Conservation (phyloP, 92 coral and sea anemone genomes). For the Micromussa lordhowensis region DNA sequence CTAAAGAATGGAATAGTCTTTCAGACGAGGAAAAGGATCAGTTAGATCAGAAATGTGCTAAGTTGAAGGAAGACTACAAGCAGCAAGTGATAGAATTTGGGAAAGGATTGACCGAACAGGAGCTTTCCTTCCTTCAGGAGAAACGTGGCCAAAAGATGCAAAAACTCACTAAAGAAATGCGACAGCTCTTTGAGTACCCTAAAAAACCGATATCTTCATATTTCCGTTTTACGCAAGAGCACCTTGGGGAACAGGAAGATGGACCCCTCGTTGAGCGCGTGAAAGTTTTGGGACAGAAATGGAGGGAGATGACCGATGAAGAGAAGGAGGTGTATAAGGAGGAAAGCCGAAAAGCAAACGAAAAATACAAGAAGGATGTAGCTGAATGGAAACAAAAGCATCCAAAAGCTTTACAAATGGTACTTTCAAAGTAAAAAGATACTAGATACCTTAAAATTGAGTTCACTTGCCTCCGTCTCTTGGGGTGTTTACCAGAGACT, state of each 20-base stretch:
- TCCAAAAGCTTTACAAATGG: slow-evolving; percentile 17
- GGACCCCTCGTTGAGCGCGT: slow-evolving; percentile 4
- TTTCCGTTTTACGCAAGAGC: slow-evolving; percentile 63
- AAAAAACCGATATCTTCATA: slow-evolving; percentile 70
- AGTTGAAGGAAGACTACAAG: slow-evolving; percentile 55
- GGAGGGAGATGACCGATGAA: slow-evolving; percentile 17
- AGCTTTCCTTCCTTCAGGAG: slow-evolving; percentile 49
- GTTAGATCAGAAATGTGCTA: slow-evolving; percentile 53
- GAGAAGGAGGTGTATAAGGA: slow-evolving; percentile 47
- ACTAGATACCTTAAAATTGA: neutral
- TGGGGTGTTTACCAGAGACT: no score
- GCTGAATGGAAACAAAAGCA: slow-evolving; percentile 76
- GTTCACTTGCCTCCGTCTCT: no score
- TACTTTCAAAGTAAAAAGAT: neutral
- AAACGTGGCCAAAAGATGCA: slow-evolving; percentile 59
- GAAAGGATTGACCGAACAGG: slow-evolving; percentile 55
- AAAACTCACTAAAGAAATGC: slow-evolving; percentile 60
- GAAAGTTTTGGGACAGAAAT: slow-evolving; percentile 22
- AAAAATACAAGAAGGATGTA: slow-evolving; percentile 72
- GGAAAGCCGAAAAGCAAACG: slow-evolving; percentile 51
- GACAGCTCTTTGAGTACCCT: slow-evolving; percentile 66
- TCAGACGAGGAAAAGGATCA: slow-evolving; percentile 50
- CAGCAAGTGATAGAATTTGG: slow-evolving; percentile 58
- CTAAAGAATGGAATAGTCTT: slow-evolving; percentile 57
- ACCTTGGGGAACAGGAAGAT: slow-evolving; percentile 19